Conservation (phyloP, 2,113 vertebrate species). For the Lophochroa leadbeateri region DNA sequence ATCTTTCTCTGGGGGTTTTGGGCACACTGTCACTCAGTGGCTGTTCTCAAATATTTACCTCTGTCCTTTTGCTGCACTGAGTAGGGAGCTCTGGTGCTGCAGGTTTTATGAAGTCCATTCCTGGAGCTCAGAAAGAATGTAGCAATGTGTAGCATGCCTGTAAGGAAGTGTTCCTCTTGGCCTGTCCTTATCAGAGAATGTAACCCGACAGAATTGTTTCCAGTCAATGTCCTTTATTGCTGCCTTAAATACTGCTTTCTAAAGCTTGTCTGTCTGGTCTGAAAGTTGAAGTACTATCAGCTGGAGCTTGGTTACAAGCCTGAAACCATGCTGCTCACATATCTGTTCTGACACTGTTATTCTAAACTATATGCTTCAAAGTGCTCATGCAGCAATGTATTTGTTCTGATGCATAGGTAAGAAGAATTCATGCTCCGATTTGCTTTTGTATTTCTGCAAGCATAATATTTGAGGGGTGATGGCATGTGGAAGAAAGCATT, state of each 20-base stretch:
- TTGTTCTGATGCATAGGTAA: neutral
- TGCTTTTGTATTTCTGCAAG: neutral
- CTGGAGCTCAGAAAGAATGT: neutral
- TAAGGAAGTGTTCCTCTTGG: neutral
- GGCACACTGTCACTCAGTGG: fast-evolving
- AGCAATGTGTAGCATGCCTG: neutral
- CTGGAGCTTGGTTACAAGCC: neutral
- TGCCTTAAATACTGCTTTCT: neutral
- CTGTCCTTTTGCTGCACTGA: neutral
- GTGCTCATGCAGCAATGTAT: neutral
- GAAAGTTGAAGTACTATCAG: neutral
- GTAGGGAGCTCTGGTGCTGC: neutral
- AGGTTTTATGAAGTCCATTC: neutral
- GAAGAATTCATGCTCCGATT: neutral
- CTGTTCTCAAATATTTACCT: fast-evolving
- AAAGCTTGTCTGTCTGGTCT: neutral
- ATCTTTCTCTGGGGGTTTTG: neutral
- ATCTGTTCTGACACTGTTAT: neutral
- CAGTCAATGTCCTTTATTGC: neutral
- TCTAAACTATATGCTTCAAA: neutral
- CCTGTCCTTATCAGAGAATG: neutral
- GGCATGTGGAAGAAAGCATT: neutral
- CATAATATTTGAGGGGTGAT: neutral
- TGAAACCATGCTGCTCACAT: neutral
- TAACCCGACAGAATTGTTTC: neutral